Conservation (phyloP, 2,888 invertebrate species). For the Alentia gelatinosa region DNA sequence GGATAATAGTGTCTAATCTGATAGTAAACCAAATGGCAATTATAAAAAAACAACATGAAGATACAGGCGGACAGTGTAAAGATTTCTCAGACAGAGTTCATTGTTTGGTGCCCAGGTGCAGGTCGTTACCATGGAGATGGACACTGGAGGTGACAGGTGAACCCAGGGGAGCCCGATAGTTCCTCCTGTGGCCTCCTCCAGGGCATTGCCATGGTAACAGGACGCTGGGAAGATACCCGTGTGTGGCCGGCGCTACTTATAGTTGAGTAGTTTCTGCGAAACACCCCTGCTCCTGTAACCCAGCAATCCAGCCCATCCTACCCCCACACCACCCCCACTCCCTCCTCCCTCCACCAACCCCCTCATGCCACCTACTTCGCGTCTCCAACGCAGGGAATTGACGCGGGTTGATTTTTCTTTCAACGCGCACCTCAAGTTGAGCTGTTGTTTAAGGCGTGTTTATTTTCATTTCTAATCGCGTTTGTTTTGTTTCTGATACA, state of each 20-base stretch:
- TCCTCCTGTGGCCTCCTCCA: conserved; percentile 6
- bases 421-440: neutral
- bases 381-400: neutral
- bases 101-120: neutral
- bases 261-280: neutral
- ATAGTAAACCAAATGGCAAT: too few species aligned
- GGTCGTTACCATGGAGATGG: neutral
- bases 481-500: neutral
- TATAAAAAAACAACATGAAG: too few species aligned
- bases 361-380: neutral
- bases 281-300: neutral
- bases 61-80: too few species aligned
- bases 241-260: neutral
- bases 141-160: neutral
- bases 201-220: conserved; percentile 6
- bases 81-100: too few species aligned
- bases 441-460: too few species aligned
- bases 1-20: too few species aligned
- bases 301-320: neutral
- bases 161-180: neutral
- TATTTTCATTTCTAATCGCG: neutral
- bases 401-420: neutral
- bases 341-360: neutral
- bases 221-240: neutral
- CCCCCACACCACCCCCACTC: too few species aligned